Evolutionary conservation across 2,113 vertebrate genomes (phyloP).

Genomic region (Saimiri boliviensis): DNA sequence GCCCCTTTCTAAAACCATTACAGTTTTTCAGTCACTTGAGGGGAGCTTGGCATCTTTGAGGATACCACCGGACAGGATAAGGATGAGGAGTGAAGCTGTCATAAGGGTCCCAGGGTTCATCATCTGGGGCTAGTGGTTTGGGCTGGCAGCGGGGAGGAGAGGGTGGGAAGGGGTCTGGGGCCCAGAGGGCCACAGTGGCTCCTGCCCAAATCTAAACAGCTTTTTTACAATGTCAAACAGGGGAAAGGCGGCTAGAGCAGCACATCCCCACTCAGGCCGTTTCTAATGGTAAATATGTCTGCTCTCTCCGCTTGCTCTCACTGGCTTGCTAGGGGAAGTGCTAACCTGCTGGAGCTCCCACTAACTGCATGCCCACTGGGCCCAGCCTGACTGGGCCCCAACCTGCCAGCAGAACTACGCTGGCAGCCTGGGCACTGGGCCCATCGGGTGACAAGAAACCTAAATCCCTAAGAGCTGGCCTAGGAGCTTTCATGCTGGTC

Average conservation of each 20-base stretch:
- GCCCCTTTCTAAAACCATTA: conserved; percentile 7
- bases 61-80: background rate
- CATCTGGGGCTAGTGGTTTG: conserved; percentile 25
- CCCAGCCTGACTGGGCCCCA: conserved; percentile 26
- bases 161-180: conserved; percentile 8
- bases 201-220: conserved; percentile 85
- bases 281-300: conserved; percentile 98
- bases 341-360: conserved; percentile 72
- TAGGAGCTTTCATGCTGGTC: background rate
- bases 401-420: conserved; percentile 10
- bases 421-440: conserved; percentile 32
- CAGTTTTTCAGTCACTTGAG: background rate
- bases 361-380: conserved; percentile 84
- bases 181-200: conserved; percentile 33
- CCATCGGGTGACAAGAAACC: conserved; percentile 1
- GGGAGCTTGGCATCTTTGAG: conserved; percentile 1
- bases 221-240: conserved; percentile 94
- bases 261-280: conserved; percentile 93
- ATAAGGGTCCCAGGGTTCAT: background rate
- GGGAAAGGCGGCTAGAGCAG: conserved; percentile 96
- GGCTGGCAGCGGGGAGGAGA: background rate
- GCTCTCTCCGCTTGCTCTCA: conserved; percentile 81
- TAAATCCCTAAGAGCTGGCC: conserved; percentile 22
- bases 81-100: background rate
- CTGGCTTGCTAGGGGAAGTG: conserved; percentile 77